A percentile compares a stretch with the other conserved stretches of the same genome.
phyloP scores from a whole-genome alignment of 2,797 vertebrate species.

The Spea hammondii region DNA sequence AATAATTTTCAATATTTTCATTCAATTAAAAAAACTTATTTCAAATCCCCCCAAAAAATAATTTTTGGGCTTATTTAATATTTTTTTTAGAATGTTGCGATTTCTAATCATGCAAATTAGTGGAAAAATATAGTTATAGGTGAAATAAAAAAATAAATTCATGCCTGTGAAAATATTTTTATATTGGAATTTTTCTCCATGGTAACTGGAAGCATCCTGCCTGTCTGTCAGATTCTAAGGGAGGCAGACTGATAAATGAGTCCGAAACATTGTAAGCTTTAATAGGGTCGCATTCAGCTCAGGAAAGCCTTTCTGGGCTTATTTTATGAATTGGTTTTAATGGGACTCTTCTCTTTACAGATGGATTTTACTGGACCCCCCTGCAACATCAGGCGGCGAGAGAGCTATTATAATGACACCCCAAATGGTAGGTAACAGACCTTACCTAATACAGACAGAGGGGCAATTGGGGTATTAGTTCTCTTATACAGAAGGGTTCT shows the following conservation, averaged over 20 bases:
- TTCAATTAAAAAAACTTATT: too few species aligned
- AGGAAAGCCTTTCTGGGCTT: too few species aligned
- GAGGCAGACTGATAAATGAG: background rate
- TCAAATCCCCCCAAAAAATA: too few species aligned
- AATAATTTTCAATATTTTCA: too few species aligned
- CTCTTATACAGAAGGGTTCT: too few species aligned
- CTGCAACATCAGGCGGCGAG: conserved; percentile 72
- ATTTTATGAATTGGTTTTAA: background rate
- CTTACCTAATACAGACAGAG: background rate
- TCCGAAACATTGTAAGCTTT: background rate
- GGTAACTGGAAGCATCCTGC: background rate
- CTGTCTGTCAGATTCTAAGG: background rate
- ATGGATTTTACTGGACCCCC: conserved; percentile 82
- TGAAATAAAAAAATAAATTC: too few species aligned
- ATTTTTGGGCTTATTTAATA: too few species aligned
- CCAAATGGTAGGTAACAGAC: conserved; percentile 73
- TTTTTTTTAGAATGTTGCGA: too few species aligned
- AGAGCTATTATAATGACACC: conserved; percentile 77
- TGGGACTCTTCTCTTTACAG: conserved; percentile 60
- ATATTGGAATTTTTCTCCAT: background rate
- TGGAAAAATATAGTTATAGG: too few species aligned
- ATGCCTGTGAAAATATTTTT: too few species aligned
- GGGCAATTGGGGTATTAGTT: too few species aligned
- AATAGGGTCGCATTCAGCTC: background rate
- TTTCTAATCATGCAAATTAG: too few species aligned